Base-by-base conservation (phyloP, 2,113 vertebrate species). In the Aldabrachelys gigantea region DNA sequence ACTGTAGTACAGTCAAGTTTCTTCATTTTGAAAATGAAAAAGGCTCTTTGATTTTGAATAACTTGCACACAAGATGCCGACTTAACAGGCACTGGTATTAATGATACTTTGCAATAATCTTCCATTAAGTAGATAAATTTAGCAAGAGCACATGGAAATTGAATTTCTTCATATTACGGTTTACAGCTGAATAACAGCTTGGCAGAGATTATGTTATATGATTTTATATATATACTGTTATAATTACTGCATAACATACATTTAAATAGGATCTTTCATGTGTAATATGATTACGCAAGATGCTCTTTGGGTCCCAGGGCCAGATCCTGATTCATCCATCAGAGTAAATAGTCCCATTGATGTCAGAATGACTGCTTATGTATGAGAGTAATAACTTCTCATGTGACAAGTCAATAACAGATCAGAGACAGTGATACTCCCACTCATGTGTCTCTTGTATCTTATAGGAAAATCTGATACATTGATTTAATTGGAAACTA, bases 1-100 rank as follows among this genome's bases (percentile, higher is more conserved):
- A 57, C 57, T 1, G 1, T 38, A 27, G 62, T 2, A 12, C 82
- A 31, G 27, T 65, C 3, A 72, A 87, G 17, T 31, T 94, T 92
- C 81, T 89, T 96, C 56, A 88, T 80, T 62, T 91, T 90, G 96
- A 80, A 95, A 90, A 86, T 84, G 41, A 72, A 87, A 95, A 97
- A 88, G 91, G 22, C 38, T 31, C 44, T 41, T 49, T 91, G 78
- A 50, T 24, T 90, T 93, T 93, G 25, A 84, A 59, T 76, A 59
- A 59, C 29, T 10, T 90, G 59, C 27, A n/a, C 83, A 80, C 31
- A 91, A 76, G n/a, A 52, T 91, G 82, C 12, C 86, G 72, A 95
- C 90, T 89, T 94, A 89, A 90, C 80, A 22, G 35, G 57, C 27
- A 76, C 38, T 76, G 4, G 19, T 53, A 53, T 53, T 44, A 76